Percentiles rank a stretch among this genome's conserved stretches.
Conservation (phyloP, 2,888 invertebrate genomes). For the Sinotaia quadrata region DNA sequence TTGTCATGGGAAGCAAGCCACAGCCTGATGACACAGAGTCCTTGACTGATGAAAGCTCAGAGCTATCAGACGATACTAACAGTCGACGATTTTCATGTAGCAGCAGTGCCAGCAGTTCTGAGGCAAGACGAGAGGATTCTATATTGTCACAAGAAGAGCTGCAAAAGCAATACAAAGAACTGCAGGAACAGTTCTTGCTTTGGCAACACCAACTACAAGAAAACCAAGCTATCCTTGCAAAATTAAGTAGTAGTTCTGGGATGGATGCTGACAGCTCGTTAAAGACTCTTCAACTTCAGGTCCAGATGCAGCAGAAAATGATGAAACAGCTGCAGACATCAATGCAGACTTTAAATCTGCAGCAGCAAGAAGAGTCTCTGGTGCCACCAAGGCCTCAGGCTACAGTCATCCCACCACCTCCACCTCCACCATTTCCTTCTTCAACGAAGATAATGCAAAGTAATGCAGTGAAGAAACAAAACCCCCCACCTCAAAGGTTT, state of each 20-base stretch:
- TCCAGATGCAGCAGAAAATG: conserved; percentile 48
- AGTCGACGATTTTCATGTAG: conserved; percentile 10
- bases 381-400: conserved; percentile 39
- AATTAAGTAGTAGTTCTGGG: conserved; percentile 35
- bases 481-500: conserved; percentile 38
- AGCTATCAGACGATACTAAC: not conserved
- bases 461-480: conserved; percentile 31
- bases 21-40: not conserved
- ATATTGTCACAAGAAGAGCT: conserved; percentile 18
- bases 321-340: conserved; percentile 53
- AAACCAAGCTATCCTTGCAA: conserved; percentile 61
- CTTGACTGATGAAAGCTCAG: conserved; percentile 1
- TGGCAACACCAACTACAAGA: conserved; percentile 66
- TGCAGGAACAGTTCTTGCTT: conserved; percentile 60
- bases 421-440: conserved; percentile 35
- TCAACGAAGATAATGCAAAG: conserved; percentile 24
- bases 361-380: conserved; percentile 60
- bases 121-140: not conserved
- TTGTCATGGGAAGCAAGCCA: not conserved
- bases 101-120: conserved; percentile 3
- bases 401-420: conserved; percentile 30
- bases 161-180: conserved; percentile 56
- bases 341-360: conserved; percentile 50
- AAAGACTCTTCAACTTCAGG: conserved; percentile 44
- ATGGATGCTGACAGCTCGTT: conserved; percentile 25